Base-by-base conservation (phyloP, 2,888 invertebrate species). In the Leptopterna dolabrata region DNA sequence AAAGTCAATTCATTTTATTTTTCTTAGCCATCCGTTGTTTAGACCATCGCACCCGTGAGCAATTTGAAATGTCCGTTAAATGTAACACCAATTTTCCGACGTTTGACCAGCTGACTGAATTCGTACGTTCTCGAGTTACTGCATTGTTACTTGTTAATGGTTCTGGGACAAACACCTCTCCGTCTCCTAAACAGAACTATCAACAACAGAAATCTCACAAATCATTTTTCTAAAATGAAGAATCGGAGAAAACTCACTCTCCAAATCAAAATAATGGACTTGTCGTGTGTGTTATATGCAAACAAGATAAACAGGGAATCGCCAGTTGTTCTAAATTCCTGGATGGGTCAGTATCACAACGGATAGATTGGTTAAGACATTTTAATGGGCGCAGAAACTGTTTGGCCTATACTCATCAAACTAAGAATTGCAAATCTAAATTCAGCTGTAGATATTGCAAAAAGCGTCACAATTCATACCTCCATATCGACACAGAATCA, bases 1-100 rank as follows among this genome's bases (percentile, higher is more conserved):
- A 70, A 19, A 19, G 70, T 1, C 30, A 70, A 36, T 83, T 70
- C 29, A 70, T 83, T 70, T 43, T 83, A 41, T 83, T 83, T 24
- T 71, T 36, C n/a, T 16, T 83, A 19, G 83, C 70, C 14, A 70
- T 70, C 27, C 83, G 71, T n/a, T n/a, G 63, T 41, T 41, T 83
- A 24, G 83, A 83, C 41, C 36, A n/a, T 1, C n/a, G 27, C 19
- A 70, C 83, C 0, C 83, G 83, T 16, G 83, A 83, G 41, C 63
- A 41, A 36, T 83, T 83, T 30, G 83, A 83, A 71, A 70, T 71
- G 43, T 29, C 70, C 2, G n/a, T 36, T 0, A n/a, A 30, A 27
- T 1, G 0, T n/a, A 19, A 45, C 24, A 70, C 83, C 6, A 19
- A 45, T 3, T 83, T 71, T 83, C 83, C 83, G 0, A 83, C 41